These are phyloP conservation scores for Aphodius sticticus DNA, from an alignment of 2,888 invertebrate species.

Conservation along the genomic window DNA sequence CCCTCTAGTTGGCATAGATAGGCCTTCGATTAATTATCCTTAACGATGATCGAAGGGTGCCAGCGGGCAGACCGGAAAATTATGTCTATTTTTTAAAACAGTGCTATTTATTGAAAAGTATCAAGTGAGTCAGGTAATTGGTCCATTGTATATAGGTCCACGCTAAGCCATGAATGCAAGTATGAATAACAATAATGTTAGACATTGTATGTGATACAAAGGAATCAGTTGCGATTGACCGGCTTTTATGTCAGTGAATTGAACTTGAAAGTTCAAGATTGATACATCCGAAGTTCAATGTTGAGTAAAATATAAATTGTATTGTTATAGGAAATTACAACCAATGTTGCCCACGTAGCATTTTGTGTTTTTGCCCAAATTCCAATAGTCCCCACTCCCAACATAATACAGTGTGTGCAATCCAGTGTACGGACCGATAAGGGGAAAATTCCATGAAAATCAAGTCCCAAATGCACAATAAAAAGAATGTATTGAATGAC, in stretches of 20 bases:
- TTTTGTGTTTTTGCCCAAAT: no score
- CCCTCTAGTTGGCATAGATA: neutral
- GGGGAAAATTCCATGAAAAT: no score
- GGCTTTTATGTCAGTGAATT: neutral
- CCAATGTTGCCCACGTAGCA: no score
- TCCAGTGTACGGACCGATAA: no score
- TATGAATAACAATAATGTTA: neutral
- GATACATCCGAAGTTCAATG: no score
- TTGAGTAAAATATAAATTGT: no score
- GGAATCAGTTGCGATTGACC: neutral
- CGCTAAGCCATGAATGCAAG: no score
- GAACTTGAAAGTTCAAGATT: neutral
- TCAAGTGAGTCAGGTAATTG: slow-evolving; percentile 23
- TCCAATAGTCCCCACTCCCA: no score
- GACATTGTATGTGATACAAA: slow-evolving; percentile 9
- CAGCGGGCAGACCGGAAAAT: neutral
- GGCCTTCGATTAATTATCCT: neutral
- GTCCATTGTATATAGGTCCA: slow-evolving; percentile 10
- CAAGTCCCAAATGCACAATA: no score
- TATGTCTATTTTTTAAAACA: neutral
- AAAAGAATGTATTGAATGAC: no score
- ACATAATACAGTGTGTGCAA: no score
- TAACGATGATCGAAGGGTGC: neutral
- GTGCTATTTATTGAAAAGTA: neutral
- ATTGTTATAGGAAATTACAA: no score